These are phyloP conservation scores for Diachasmimorpha longicaudata DNA, from an alignment of 1,140 invertebrate genomes.

Conservation along the genomic window DNA sequence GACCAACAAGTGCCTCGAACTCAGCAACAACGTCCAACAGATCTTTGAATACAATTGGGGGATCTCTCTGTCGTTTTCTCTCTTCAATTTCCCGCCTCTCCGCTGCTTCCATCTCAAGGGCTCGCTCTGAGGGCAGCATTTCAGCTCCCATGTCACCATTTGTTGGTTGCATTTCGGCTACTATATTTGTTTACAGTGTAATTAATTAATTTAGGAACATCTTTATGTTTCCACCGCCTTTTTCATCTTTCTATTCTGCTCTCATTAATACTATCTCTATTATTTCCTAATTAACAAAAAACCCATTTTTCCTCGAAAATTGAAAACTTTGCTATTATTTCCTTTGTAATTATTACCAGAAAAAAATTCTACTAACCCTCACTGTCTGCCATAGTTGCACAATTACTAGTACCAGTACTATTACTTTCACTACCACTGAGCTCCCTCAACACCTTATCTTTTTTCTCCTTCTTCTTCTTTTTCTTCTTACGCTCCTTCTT, in stretches of 20 bases:
- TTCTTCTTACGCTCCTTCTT: constrained; percentile 75
- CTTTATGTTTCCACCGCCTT: background rate
- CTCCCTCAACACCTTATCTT: constrained; percentile 50
- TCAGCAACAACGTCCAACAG: constrained; percentile 70
- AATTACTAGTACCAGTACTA: constrained; percentile 54
- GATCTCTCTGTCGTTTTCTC: constrained; percentile 76
- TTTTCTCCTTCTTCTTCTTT: constrained; percentile 73
- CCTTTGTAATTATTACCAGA: no score
- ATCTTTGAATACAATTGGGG: constrained; percentile 83
- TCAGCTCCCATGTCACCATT: constrained; percentile 53
- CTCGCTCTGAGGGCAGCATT: constrained; percentile 60
- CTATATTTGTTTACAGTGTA: constrained; percentile 21
- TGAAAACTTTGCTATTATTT: no score
- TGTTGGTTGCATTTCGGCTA: constrained; percentile 45
- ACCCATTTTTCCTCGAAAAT: no score
- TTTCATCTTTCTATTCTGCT: background rate
- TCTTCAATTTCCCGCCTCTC: constrained; percentile 72
- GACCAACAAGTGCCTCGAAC: constrained; percentile 68
- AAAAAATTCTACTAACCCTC: constrained; percentile 42
- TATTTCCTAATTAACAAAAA: no score
- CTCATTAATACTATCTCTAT: no score
- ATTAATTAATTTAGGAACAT: background rate
- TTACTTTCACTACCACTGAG: constrained; percentile 52
- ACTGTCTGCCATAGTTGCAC: constrained; percentile 53
- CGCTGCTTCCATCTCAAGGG: constrained; percentile 70